Evolutionary conservation across 1,140 invertebrate genomes (phyloP), one percentile per base, ranked within the genome.

Genomic region (Tetraneura akinire): DNA sequence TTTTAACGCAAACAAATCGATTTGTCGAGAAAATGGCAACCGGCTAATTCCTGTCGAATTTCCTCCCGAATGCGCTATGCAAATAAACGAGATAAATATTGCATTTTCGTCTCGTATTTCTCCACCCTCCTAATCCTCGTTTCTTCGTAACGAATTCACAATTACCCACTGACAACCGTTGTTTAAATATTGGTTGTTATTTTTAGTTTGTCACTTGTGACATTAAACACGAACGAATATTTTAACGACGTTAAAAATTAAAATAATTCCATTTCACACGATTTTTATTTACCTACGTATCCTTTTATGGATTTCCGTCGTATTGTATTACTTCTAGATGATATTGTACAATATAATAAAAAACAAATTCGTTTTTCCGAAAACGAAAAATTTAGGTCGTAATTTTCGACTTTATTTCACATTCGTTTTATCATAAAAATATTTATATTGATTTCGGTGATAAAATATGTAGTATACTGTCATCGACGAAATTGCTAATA

Each of bases 71-170:
- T 37, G 51, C 32, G 37, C 74, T 53, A 78, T 62, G 74, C 55
- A 78, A 78, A 78, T 78, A 60, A 55, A 26, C 62, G 37, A 78
- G 55, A 62, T 45, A 78, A 78, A 78, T 78, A 78, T 78, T 78
- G 32, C 53, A 32, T 32, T 73, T 76, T 55, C 53, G 32, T 5
- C 21, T 60, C 55, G 51, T 45, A 78, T 29, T 78, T 42, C 42
- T 47, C 21, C 47, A 23, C 55, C 55, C 55, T 37, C n/a, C 18
- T 53, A 55, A 57, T 57, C 29, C 71, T 57, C 13, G 49, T 73
- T 32, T 29, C 49, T 53, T 8, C 68, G 74, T 47, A 55, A 62
- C 37, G 55, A 78, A 78, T 78, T 62, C 62, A 60, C 74, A 78
- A 78, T 78, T 55, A 78, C 21, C 55, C 55, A 14, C 9, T 18